Base-by-base conservation (phyloP, 1,140 invertebrate genomes). In the Phortica variegata region DNA sequence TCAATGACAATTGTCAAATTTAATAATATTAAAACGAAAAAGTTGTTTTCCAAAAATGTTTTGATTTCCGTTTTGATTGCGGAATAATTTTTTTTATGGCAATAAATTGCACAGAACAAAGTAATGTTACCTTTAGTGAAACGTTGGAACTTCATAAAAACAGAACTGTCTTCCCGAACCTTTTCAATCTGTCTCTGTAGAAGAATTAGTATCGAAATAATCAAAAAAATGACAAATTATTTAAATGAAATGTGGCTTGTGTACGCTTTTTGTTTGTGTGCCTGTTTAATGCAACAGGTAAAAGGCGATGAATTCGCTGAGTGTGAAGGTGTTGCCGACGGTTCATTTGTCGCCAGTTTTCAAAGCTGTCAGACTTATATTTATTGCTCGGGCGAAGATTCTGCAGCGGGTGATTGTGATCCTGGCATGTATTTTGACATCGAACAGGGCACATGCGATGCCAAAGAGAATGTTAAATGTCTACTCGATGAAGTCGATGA, bases 331-430 rank as follows among this genome's bases (percentile, higher is more conserved):
- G 21, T 38, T 0, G 52, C 49, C 0, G 43, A 54, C 0, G 70
- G 57, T 2, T 42, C 54, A 8, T 73, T 68, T 38, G 61, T 74
- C 4, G 49, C 58, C 10, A 71, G 65, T 33, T 59, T 47, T 38
- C 48, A 65, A 1, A 71, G 41, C 40, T 74, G 71, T 16, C 54
- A 69, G 26, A 51, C 56, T 2, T 74, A 71, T 44, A 56, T 74
- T 0, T 73, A 73, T 36, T 74, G 71, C 20, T 39, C 57, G 37
- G 71, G 61, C 3, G 63, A 69, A 6, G 63, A 73, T 31, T 74
- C 71, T 2, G 3, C 46, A 1, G 34, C 52, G 39, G 66, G 59
- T 9, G 55, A 68, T 10, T 74, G 71, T 32, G 61, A 57, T 21
- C 57, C 52, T 0, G 70, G 61, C 3, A 51, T 62, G 23, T 71